Evolutionary conservation across 1,140 invertebrate genomes (phyloP), one percentile per base, ranked within the genome.

Genomic region (Acromyrmex heyeri): DNA sequence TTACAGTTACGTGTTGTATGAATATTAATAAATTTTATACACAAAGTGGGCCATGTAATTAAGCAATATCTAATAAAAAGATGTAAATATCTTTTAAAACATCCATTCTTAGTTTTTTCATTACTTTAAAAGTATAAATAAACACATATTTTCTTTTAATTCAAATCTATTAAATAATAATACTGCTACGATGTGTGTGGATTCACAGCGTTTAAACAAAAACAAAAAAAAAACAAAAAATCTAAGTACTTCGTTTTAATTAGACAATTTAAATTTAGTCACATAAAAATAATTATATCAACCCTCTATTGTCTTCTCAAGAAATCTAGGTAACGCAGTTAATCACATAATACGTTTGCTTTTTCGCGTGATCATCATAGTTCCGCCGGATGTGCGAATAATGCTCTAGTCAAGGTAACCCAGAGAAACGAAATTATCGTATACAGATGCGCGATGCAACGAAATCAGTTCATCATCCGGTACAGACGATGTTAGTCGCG

Each of bases 371-470:
- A 89, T 85, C 81, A 85, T 91, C 69, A 53, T 55, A 85, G 24
- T 88, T 92, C 91, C 91, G 91, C 30, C 91, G 91, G 91, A 92
- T 86, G 85, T 48, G 61, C 57, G 72, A 91, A 92, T 91, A 92
- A 91, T 88, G 73, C 85, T 87, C 55, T 24, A 83, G 50, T 77
- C 82, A 91, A 91, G 90, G 89, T 87, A 78, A 76, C 64, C 72
- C 55, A 79, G 78, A 90, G 57, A 88, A 85, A 78, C 75, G 62
- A 86, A 89, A 91, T 91, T 78, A 69, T 88, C 85, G 30, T 24
- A 64, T 81, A 30, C 38, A 50, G 38, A 69, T 73, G 69, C 55
- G n/a, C 79, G 55, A 75, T 73, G 67, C 53, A 50, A 59, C 53
- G 69, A 79, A 55, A 73, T 87, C 88, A 91, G 90, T 91, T 79